Conservation (phyloP, 1,140 invertebrate genomes). For the Neodiprion fabricii region DNA sequence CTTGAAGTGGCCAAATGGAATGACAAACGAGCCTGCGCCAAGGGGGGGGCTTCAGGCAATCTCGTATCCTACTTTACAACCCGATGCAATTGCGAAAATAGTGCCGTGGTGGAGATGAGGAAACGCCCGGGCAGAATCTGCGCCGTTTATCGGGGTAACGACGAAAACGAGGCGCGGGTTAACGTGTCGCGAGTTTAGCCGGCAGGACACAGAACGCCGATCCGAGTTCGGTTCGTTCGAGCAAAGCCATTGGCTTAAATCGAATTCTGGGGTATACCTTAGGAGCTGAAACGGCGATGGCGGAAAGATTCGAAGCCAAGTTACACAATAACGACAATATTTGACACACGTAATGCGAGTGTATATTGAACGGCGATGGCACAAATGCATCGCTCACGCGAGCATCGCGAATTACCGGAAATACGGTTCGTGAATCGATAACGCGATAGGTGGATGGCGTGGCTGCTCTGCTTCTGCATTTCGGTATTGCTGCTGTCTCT, state of each 20-base stretch:
- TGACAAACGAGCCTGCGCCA: background rate
- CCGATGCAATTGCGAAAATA: no score
- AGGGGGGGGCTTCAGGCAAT: no score
- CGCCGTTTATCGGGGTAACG: no score
- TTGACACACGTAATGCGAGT: slow-evolving; percentile 45
- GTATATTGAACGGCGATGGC: slow-evolving; percentile 31
- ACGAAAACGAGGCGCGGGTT: no score
- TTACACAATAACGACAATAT: slow-evolving; percentile 38
- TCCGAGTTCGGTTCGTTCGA: background rate
- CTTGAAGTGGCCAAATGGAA: background rate
- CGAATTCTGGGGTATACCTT: background rate
- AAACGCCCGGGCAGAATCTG: no score
- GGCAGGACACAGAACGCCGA: no score
- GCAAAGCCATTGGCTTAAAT: background rate
- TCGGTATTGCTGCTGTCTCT: background rate
- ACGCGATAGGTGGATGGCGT: slow-evolving; percentile 8
- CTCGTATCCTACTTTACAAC: no score
- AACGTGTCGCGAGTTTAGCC: no score
- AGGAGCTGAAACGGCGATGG: background rate
- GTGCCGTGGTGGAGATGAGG: no score
- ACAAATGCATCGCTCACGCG: slow-evolving; percentile 40
- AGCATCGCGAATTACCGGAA: slow-evolving; percentile 44
- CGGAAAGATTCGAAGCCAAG: background rate
- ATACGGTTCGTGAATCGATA: slow-evolving; percentile 44
- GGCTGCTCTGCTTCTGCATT: background rate